These are phyloP conservation scores for Neoitamus cyanurus DNA, from an alignment of 2,888 invertebrate genomes.

Conservation along the genomic window DNA sequence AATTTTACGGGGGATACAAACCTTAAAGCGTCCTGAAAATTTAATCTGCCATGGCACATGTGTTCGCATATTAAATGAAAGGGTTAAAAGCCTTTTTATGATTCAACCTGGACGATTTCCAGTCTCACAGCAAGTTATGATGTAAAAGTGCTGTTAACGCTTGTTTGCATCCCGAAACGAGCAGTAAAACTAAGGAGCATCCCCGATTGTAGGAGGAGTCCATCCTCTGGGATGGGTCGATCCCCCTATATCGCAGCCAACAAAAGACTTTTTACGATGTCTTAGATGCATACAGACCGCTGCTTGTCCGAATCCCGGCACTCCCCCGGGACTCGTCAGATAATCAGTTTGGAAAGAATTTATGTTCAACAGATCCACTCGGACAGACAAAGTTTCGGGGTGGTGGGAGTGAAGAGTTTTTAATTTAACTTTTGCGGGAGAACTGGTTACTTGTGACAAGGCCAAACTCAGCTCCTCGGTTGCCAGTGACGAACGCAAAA, in stretches of 20 bases:
- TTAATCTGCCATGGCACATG: not conserved
- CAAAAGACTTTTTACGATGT: constrained; percentile 19
- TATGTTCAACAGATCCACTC: constrained; percentile 42
- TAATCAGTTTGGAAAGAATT: constrained; percentile 43
- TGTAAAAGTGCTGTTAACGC: constrained; percentile 23
- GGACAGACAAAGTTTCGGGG: not conserved
- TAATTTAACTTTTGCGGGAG: constrained; percentile 41
- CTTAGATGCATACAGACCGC: not conserved
- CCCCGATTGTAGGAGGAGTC: not conserved
- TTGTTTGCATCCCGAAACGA: constrained; percentile 25
- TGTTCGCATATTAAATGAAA: not conserved
- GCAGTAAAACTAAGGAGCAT: not conserved
- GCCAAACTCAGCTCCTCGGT: not conserved
- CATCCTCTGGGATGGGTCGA: not conserved
- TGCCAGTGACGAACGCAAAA: constrained; percentile 28
- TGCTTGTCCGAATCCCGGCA: not conserved
- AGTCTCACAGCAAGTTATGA: constrained; percentile 2
- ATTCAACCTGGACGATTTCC: not conserved
- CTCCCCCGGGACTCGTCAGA: constrained; percentile 15
- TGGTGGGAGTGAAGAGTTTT: not conserved
- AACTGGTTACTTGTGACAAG: constrained; percentile 15
- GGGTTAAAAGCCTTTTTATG: constrained; percentile 13
- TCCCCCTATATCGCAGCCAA: not conserved
- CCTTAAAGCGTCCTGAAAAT: not conserved
- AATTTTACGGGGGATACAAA: not conserved